Percentiles rank a stretch among this genome's conserved stretches.
Conservation (phyloP, 2,797 vertebrate species). For the Apogon hyalosoma region DNA sequence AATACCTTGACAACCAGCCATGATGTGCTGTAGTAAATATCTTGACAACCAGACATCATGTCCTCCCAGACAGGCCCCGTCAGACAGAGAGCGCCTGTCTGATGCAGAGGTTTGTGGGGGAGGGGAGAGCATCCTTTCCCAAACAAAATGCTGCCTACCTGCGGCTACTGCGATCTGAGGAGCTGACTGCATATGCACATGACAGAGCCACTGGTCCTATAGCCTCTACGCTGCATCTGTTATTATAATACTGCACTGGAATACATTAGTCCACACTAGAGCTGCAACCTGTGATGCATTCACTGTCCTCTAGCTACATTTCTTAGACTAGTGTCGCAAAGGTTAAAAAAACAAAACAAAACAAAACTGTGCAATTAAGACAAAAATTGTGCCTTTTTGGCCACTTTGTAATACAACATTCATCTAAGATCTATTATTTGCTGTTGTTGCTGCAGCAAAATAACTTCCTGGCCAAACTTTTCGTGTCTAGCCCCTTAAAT, state of each 20-base stretch:
- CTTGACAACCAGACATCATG: constrained; percentile 69
- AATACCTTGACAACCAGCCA: constrained; percentile 52
- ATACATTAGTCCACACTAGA: not conserved
- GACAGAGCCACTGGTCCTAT: constrained; percentile 26
- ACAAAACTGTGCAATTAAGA: no score
- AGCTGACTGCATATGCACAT: constrained; percentile 49
- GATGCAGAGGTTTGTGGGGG: constrained; percentile 60
- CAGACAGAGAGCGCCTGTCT: constrained; percentile 50
- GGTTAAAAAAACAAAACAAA: no score
- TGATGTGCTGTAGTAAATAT: constrained; percentile 69
- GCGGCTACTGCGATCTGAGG: constrained; percentile 59
- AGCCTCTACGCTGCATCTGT: not conserved
- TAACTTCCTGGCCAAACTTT: not conserved
- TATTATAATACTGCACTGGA: not conserved
- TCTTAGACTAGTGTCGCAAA: no score
- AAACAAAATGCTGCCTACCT: constrained; percentile 67
- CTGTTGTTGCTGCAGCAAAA: not conserved
- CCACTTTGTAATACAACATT: not conserved
- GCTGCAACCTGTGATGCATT: no score
- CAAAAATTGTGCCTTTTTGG: not conserved
- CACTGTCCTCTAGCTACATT: constrained; percentile 1
- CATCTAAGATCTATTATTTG: not conserved
- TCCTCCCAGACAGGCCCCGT: constrained; percentile 65
- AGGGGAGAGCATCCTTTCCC: constrained; percentile 59
- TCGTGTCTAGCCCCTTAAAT: not conserved